phyloP scores from a whole-genome alignment of 2,888 invertebrate genomes.

The Andrena praecox region DNA sequence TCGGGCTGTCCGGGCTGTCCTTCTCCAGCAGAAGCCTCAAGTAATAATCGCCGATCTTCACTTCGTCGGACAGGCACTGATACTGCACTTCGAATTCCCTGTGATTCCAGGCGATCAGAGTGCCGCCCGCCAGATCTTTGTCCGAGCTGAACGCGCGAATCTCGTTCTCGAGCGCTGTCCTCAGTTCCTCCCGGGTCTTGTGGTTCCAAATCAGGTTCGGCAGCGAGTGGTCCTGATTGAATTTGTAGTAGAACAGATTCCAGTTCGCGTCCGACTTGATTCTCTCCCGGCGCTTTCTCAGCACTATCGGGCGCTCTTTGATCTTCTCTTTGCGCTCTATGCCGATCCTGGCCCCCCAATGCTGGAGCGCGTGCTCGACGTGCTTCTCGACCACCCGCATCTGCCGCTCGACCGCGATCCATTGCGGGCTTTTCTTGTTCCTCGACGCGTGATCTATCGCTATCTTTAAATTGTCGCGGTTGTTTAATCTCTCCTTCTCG shows the following conservation, averaged over 20 bases:
- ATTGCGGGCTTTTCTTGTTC: conserved; percentile 89
- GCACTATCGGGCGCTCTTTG: conserved; percentile 94
- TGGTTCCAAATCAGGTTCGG: conserved; percentile 99
- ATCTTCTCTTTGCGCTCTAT: conserved; percentile 88
- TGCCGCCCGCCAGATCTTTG: conserved; percentile 93
- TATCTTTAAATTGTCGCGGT: conserved; percentile 97
- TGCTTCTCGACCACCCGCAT: conserved; percentile 93
- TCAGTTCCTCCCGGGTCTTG: conserved; percentile 97
- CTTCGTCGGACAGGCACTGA: conserved; percentile 97
- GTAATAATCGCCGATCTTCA: conserved; percentile 99
- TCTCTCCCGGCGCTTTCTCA: conserved; percentile 95
- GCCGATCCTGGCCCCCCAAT: conserved; percentile 90
- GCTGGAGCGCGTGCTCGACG: conserved; percentile 90
- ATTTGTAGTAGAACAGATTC: conserved; percentile 97
- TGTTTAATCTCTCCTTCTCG: conserved; percentile 90
- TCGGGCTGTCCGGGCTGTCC: conserved; percentile 93
- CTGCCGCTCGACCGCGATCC: conserved; percentile 90
- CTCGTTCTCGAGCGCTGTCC: conserved; percentile 96
- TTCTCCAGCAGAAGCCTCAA: conserved; percentile 97
- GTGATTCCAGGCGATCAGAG: conserved; percentile 98
- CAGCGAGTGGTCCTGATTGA: conserved; percentile 96
- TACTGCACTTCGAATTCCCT: conserved; percentile 98
- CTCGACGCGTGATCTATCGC: conserved; percentile 93
- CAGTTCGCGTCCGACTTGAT: conserved; percentile 96
- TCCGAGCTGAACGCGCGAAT: conserved; percentile 95